phyloP scores from a whole-genome alignment of 2,113 vertebrate species.

The Lontra canadensis region DNA sequence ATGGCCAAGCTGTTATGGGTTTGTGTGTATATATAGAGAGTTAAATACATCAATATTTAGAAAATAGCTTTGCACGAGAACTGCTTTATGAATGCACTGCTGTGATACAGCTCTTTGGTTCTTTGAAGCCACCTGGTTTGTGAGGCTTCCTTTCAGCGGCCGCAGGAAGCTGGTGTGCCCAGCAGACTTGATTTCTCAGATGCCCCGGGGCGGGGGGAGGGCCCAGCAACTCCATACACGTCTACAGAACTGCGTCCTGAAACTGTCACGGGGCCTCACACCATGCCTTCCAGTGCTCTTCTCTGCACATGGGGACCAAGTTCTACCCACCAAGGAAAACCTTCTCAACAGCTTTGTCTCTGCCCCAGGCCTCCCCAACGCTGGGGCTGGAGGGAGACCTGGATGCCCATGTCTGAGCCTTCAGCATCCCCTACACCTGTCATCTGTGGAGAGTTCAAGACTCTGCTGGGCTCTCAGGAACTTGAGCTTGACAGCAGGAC shows the following conservation, averaged over 20 bases:
- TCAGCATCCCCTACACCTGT: not conserved
- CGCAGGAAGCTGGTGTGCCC: not conserved
- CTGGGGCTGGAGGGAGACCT: not conserved
- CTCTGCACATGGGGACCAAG: not conserved
- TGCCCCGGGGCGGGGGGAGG: accelerated
- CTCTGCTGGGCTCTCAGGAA: not conserved
- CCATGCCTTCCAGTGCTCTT: not conserved
- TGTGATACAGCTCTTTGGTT: not conserved
- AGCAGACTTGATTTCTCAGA: not conserved
- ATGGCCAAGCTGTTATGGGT: not conserved
- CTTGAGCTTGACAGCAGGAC: not conserved
- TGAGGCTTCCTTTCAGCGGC: not conserved
- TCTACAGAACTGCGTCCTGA: not conserved
- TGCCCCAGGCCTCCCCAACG: accelerated
- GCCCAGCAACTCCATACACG: accelerated
- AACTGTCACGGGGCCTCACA: accelerated
- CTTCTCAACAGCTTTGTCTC: accelerated
- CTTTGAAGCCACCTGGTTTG: too few species aligned
- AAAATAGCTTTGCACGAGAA: not conserved
- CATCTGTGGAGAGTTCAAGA: not conserved
- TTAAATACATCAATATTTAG: not conserved
- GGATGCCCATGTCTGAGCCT: not conserved
- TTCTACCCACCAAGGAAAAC: not conserved
- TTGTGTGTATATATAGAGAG: not conserved
- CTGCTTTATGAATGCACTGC: not conserved